Conservation (phyloP, 1,140 invertebrate genomes). For the Drosophila subobscura region DNA sequence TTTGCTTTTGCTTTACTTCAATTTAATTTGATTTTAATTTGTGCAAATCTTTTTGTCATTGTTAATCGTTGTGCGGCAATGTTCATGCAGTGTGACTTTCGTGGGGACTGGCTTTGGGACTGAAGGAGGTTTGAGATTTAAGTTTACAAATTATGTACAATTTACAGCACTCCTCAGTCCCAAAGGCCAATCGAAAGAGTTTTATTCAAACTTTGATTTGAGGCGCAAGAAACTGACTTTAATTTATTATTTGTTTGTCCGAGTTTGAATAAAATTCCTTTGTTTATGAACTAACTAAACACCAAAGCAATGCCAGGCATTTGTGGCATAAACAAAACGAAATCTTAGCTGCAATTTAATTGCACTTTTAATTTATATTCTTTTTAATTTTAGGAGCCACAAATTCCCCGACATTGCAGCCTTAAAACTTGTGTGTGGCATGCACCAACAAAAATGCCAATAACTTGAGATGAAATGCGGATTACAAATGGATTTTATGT, state of each 20-base stretch:
- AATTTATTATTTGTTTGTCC: slow-evolving; percentile 18
- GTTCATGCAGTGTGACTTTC: slow-evolving; percentile 58
- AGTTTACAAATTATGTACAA: not conserved
- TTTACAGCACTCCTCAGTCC: slow-evolving; percentile 31
- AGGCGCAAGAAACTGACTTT: not conserved
- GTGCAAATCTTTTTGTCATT: slow-evolving; percentile 5
- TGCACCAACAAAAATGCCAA: slow-evolving; percentile 78
- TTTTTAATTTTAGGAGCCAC: slow-evolving; percentile 6
- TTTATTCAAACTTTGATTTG: slow-evolving; percentile 18
- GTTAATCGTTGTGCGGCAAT: slow-evolving; percentile 5
- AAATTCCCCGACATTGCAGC: slow-evolving; percentile 39
- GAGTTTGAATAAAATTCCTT: slow-evolving; percentile 31
- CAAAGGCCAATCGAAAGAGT: slow-evolving; percentile 9
- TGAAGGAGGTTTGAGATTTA: slow-evolving; percentile 25
- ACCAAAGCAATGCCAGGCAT: slow-evolving; percentile 40
- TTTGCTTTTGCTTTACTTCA: too few relatives aligned
- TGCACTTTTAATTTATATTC: slow-evolving; percentile 21
- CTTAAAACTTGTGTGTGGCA: slow-evolving; percentile 24
- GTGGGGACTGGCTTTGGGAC: slow-evolving; percentile 13
- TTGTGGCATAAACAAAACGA: slow-evolving; percentile 41
- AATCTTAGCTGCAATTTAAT: slow-evolving; percentile 10
- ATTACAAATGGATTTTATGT: slow-evolving; percentile 28
- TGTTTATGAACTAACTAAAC: slow-evolving; percentile 52
- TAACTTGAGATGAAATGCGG: slow-evolving; percentile 53
- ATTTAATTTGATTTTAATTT: slow-evolving; percentile 10